Evolutionary conservation across 2,797 vertebrate species (phyloP), one percentile per base, ranked within the genome.

Genomic region (Columba guinea): DNA sequence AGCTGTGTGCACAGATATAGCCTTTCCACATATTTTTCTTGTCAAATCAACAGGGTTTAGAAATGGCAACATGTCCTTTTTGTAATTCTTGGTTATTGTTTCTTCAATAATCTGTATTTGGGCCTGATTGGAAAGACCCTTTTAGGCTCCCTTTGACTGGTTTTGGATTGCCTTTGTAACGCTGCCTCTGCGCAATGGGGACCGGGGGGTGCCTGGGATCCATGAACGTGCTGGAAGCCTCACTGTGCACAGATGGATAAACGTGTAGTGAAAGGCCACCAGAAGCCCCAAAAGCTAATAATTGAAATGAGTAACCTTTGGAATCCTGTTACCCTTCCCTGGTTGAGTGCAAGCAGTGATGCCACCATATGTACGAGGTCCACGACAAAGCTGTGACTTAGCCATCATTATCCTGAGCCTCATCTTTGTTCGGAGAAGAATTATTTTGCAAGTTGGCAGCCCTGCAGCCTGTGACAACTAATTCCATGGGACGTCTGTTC

Each of bases 171-270:
- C 8, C 8, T 63, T 84, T 77, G 14, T 37, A 62, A 64, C 77
- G 18, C 11, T 48, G 2, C 30, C 10, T 74, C 28, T 80, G 34
- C 1, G 3, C 34, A 62, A 12, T 34, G 41, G 37, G 16, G 39
- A 41, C 9, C 1, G 2, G n/a, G 69, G 15, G 0, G 0, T n/a
- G 26, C 3, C 2, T 56, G 39, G 64, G 51, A 71, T 91, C 46
- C 41, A 16, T 15, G 10, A 41, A 49, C 13, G 16, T 49, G 18
- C 32, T 89, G 76, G 27, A 81, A 85, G 34, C 34, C 27, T 5
- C 24, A 9, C 28, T 51, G 23, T 46, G 46, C 35, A 37, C 37
- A 32, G 0, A 0, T 27, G 17, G 37, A 58, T 81, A 23, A 64
- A 71, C 0, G 1, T 16, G 22, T n/a, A 49, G 35, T n/a, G 23